These are phyloP conservation scores for Ptychochromis oligacanthus DNA, from an alignment of 2,113 vertebrate genomes.

Conservation along the genomic window DNA sequence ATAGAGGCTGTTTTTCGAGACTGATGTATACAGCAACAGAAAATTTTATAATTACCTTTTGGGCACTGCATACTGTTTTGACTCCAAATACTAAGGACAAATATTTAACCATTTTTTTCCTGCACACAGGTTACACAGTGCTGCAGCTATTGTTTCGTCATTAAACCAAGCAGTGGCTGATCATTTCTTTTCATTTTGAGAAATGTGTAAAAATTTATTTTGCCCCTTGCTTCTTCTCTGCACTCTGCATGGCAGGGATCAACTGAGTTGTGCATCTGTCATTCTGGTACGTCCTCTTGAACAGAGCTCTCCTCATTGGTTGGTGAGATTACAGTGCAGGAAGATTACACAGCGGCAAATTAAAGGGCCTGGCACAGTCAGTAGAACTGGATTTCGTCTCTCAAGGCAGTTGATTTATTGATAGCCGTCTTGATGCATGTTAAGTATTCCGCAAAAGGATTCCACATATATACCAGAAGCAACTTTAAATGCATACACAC, in stretches of 20 bases:
- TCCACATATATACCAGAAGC: not conserved
- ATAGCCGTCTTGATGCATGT: not conserved
- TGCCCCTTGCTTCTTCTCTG: not conserved
- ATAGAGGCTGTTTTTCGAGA: no score
- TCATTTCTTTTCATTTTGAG: no score
- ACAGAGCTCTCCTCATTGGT: not conserved
- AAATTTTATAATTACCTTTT: no score
- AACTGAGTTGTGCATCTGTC: not conserved
- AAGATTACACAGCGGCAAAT: not conserved
- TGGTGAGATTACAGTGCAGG: slow-evolving; percentile 7
- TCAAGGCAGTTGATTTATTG: not conserved
- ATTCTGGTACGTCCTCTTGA: not conserved
- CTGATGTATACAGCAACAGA: not conserved
- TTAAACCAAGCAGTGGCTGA: no score
- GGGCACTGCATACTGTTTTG: no score
- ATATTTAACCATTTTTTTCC: no score
- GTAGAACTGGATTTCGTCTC: not conserved
- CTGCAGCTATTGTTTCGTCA: no score
- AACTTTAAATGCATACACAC: not conserved
- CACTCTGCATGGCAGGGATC: not conserved
- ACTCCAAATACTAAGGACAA: no score
- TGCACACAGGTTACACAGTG: no score
- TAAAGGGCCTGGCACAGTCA: not conserved
- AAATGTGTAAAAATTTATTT: no score
- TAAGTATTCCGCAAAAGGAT: not conserved